Evolutionary conservation across 2,888 invertebrate species (phyloP), one percentile per base, ranked within the genome.

Genomic region (Chloroclysta siterata): DNA sequence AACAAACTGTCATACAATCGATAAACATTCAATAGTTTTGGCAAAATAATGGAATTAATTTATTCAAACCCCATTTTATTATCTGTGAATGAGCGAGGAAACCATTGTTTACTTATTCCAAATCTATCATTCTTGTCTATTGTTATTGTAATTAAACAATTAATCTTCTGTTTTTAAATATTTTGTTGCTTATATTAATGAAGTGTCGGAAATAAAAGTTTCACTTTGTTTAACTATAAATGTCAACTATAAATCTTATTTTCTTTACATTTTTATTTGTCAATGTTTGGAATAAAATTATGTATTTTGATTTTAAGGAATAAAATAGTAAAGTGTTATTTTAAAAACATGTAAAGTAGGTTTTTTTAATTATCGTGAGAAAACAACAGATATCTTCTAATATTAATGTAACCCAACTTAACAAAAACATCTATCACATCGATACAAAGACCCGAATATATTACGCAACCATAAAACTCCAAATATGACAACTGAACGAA

Each of bases 41-140:
- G 67, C 70, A 75, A 78, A 73, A 70, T 72, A 72, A 70, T 72
- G 74, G 67, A 71, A 70, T 84, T 90, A 92, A 92, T 91, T 88
- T 89, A 91, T 92, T 90, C 93, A 89, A 86, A 84, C 86, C 87
- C 85, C 61, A 67, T 84, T 92, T 92, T 92, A 93, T 91, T 86
- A 89, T 84, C 91, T 91, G 90, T 71, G 81, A 92, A 92, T 81
- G 78, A 78, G 78, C 78, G 76, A 79, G 79, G 79, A 72, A 75
- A 74, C 81, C 79, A 84, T 87, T 85, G 83, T 84, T 86, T 86
- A 80, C 83, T 81, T 83, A 66, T 74, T 77, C 71, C 60, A 55
- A 61, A 57, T 66, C 53, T 58, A 46, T 61, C 52, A 65, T 66
- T 58, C 46, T 60, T 60, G 53, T 63, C 60, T 73, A 79, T 89